Evolutionary conservation across 1,140 invertebrate species (phyloP), one percentile per base, ranked within the genome.

Genomic region (Ptiloglossa arizonensis): DNA sequence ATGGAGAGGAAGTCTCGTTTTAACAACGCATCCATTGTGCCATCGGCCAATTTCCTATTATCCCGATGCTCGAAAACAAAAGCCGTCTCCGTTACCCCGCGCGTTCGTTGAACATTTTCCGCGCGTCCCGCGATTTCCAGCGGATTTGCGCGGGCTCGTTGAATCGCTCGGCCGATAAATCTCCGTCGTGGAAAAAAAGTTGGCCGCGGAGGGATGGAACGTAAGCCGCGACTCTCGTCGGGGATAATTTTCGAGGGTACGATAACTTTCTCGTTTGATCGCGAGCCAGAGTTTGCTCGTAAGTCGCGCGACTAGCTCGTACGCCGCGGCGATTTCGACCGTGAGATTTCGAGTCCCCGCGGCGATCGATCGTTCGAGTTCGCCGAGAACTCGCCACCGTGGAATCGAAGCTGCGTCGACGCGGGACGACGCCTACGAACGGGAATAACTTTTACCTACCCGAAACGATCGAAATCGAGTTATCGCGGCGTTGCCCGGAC

Each of bases 381-480:
- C n/a, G n/a, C n/a, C n/a, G n/a, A n/a, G n/a, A n/a, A n/a, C n/a
- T n/a, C n/a, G n/a, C n/a, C n/a, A n/a, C n/a, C n/a, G n/a, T n/a
- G n/a, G n/a, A n/a, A n/a, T n/a, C n/a, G n/a, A n/a, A n/a, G n/a
- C n/a, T n/a, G n/a, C n/a, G n/a, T n/a, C n/a, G 11, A 13, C 15
- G 5, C 41, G 41, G 41, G 8, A 15, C 15, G n/a, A 27, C 22
- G 29, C 24, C 11, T 35, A n/a, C 41, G 63, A 54, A n/a, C n/a
- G 60, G 60, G 64, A 70, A 46, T 81, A 81, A 81, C 79, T 82
- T 71, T 67, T 32, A 64, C 27, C 48, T 76, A n/a, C 57, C 24
- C 32, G 78, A 80, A 80, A 75, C 72, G 73, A 38, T 46, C 24
- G 79, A 64, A 82, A 77, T 69, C 68, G 64, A 77, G 67, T 82